Base-by-base conservation (phyloP, 2,888 invertebrate species). In the Lamproptera curius region DNA sequence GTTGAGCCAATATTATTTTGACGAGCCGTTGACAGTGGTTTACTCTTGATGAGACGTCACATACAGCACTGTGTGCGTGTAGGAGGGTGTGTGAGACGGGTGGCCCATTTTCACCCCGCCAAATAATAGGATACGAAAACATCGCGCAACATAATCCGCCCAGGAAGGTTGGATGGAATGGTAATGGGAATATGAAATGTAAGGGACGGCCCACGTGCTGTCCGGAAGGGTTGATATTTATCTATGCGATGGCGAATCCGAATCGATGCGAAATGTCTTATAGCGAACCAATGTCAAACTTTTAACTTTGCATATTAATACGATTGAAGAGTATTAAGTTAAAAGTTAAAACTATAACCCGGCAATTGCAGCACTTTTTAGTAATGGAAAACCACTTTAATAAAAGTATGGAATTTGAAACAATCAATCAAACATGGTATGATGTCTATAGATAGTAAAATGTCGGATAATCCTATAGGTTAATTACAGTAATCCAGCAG, bases 51-150 rank as follows among this genome's bases (percentile, higher is more conserved):
- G 85, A 77, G 80, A 81, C 78, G 70, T 50, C 68, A 71, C 75
- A 58, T 80, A 78, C 75, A 75, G 42, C 49, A 37, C 51, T 57
- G 66, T 72, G 46, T 72, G 75, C 71, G 75, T 70, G 28, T 6
- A 63, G 54, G 51, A 3, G 57, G 52, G 49, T 56, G 56, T 59
- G 57, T 68, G 81, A 67, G 79, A 82, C 70, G 82, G 85, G 81
- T 74, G 83, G 82, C 76, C 82, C 74, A 87, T 85, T 87, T 85
- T 84, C 87, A 84, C 87, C 85, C 86, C 70, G 84, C 76, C 82
- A 85, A 85, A 87, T 87, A 87, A 87, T 87, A 84, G 85, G 87
- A 87, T 87, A 84, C 76, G 84, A 87, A 87, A 87, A 87, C 85
- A 86, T 87, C 76, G 83, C 81, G 82, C 81, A 85, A 84, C 80